Evolutionary conservation across 2,797 vertebrate genomes (phyloP).

Genomic region (Micromesistius poutassou): DNA sequence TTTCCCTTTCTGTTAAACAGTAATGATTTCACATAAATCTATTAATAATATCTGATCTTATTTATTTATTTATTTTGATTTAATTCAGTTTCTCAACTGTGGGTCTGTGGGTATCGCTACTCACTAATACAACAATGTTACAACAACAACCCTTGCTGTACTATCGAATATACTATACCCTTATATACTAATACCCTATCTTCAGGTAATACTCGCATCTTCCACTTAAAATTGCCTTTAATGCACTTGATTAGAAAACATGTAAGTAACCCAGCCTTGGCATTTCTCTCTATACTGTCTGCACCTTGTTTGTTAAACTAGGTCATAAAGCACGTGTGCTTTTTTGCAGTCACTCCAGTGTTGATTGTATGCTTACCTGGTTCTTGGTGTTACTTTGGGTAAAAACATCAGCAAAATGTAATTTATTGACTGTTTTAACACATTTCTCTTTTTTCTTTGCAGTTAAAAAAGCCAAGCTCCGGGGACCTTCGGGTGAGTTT

Average conservation of each 20-base stretch:
- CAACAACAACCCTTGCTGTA: too few species aligned
- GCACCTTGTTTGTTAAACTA: neutral
- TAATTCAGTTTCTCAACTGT: too few species aligned
- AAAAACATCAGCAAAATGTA: neutral
- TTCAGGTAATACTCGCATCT: neutral
- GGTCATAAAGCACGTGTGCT: too few species aligned
- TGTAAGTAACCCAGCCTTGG: neutral
- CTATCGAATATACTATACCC: too few species aligned
- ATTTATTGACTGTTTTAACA: slow-evolving; percentile 4
- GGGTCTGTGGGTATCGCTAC: too few species aligned
- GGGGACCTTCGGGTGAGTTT: slow-evolving; percentile 68
- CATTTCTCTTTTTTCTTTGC: slow-evolving; percentile 36
- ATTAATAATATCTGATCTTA: too few species aligned
- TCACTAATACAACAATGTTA: too few species aligned
- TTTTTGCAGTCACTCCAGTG: neutral
- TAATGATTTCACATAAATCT: neutral
- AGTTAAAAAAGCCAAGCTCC: slow-evolving; percentile 81
- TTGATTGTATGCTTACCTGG: neutral
- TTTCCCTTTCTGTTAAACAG: neutral
- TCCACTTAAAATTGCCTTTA: neutral
- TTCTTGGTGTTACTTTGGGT: too few species aligned
- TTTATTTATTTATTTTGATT: neutral
- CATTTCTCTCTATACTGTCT: neutral
- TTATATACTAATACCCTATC: too few species aligned
- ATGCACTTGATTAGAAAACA: neutral